Percentiles rank a stretch among this genome's conserved stretches.
These are phyloP conservation scores for Ornithoptera priamus DNA, from an alignment of 2,888 invertebrate genomes.

Conservation along the genomic window DNA sequence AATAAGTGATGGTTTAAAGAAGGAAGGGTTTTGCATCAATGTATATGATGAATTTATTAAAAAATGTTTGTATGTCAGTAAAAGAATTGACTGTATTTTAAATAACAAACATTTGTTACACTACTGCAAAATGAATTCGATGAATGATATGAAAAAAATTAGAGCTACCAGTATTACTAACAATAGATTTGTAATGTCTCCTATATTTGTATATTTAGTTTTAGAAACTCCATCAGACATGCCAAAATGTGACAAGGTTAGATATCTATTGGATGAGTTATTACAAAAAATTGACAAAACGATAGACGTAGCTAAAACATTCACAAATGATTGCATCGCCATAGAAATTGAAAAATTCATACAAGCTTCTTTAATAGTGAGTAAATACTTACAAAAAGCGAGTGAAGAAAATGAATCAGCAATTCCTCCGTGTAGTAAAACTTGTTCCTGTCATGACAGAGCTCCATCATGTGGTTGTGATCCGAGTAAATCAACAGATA, in stretches of 20 bases:
- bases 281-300: constrained; percentile 17
- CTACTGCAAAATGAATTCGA: not conserved
- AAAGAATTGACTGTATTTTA: not conserved
- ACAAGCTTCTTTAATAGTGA: constrained; percentile 36
- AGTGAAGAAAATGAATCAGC: constrained; percentile 14
- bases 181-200: not conserved
- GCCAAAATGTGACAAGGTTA: constrained; percentile 5
- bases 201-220: constrained; percentile 1
- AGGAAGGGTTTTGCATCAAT: not conserved
- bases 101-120: not conserved
- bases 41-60: not conserved
- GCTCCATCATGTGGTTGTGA: constrained; percentile 1
- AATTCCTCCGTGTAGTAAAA: not conserved
- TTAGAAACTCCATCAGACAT: constrained; percentile 1
- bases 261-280: constrained; percentile 6
- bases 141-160: not conserved
- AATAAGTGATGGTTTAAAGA: not conserved
- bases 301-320: constrained; percentile 26
- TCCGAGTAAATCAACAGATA: not conserved
- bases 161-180: not conserved
- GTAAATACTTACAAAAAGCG: constrained; percentile 34
- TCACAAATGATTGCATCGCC: constrained; percentile 37
- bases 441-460: constrained; percentile 9
- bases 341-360: constrained; percentile 41
- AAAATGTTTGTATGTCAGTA: not conserved